Percentiles rank a stretch among this genome's conserved stretches.
Evolutionary conservation across 2,888 invertebrate species (phyloP).

Genomic region (Drosophila atripex): DNA sequence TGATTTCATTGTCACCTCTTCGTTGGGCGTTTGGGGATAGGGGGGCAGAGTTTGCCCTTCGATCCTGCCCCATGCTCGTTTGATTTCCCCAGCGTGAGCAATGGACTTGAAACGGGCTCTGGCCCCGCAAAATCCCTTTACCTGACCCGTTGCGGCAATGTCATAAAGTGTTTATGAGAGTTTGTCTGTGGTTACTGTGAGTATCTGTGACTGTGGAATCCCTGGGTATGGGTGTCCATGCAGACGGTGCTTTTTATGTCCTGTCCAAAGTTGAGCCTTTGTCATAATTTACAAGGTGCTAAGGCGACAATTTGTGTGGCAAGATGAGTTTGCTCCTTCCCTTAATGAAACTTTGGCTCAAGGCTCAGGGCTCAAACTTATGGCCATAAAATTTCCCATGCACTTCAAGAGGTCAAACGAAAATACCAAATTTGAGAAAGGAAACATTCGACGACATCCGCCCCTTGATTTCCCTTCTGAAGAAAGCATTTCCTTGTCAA

Average conservation of each 20-base stretch:
- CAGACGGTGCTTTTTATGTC: constrained; percentile 61
- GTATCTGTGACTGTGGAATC: constrained; percentile 3
- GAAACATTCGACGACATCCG: constrained; percentile 60
- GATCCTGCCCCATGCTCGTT: constrained; percentile 47
- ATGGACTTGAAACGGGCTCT: constrained; percentile 30
- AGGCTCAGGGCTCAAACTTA: constrained; percentile 1
- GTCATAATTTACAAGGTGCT: constrained; percentile 74
- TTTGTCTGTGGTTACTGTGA: constrained; percentile 35
- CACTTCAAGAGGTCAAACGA: constrained; percentile 26
- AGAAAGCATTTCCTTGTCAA: constrained; percentile 60
- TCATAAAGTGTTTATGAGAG: constrained; percentile 73
- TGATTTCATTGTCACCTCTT: constrained; percentile 75
- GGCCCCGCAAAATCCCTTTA: constrained; percentile 10
- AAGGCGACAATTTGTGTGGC: constrained; percentile 67
- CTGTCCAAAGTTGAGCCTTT: constrained; percentile 40
- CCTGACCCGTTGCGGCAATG: constrained; percentile 32
- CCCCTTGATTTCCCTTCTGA: constrained; percentile 38
- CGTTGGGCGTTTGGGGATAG: constrained; percentile 50
- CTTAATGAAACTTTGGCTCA: constrained; percentile 6
- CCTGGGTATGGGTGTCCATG: neutral
- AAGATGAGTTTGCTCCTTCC: constrained; percentile 2
- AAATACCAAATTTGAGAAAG: constrained; percentile 13
- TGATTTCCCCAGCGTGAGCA: constrained; percentile 64
- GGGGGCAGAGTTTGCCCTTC: constrained; percentile 5
- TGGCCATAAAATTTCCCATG: constrained; percentile 21